Evolutionary conservation across 2,888 invertebrate species (phyloP), one percentile per base, ranked within the genome.

Genomic region (Lacanobia wlatinum): DNA sequence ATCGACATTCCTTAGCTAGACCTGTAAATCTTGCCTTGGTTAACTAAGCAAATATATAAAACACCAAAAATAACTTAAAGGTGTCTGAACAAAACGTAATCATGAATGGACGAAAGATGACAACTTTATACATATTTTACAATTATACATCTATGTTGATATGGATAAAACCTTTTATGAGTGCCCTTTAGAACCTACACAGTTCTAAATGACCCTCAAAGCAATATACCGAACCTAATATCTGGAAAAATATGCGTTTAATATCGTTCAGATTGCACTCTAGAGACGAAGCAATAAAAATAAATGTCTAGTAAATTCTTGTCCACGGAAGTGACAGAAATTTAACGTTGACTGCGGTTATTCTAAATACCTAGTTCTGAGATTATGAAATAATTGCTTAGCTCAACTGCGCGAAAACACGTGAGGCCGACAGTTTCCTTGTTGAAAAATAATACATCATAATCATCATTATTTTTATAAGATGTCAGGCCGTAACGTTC

Each of bases 401-500:
- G 21, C 28, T 28, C 18, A 40, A 75, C 28, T 65, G 66, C 18
- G n/a, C 38, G 8, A 55, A 18, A 55, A 76, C 66, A 76, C 55
- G 55, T 28, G 55, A 76, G 48, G 40, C 23, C 63, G 53, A 43
- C 74, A 46, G 65, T 48, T 65, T 55, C 48, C 66, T 55, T 21
- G 46, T 66, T 55, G 55, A 40, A 40, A 76, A 55, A 40, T 75
- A 65, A 72, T 66, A 28, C 7, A 75, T 40, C 53, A 55, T 75
- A n/a, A 53, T 8, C 46, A 64, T 14, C 0, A 48, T 75, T 74
- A 55, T 46, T 53, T 63, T 62, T 34, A 23, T n/a, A 53, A 12
- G 21, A 50, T 21, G 18, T 12, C 34, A 12, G 7, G 9, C 16
- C 34, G 14, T 34, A 14, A 23, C 34, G 10, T 12, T 14, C n/a